Base-by-base conservation (phyloP, 2,797 vertebrate species). In the Margarornis squamiger region DNA sequence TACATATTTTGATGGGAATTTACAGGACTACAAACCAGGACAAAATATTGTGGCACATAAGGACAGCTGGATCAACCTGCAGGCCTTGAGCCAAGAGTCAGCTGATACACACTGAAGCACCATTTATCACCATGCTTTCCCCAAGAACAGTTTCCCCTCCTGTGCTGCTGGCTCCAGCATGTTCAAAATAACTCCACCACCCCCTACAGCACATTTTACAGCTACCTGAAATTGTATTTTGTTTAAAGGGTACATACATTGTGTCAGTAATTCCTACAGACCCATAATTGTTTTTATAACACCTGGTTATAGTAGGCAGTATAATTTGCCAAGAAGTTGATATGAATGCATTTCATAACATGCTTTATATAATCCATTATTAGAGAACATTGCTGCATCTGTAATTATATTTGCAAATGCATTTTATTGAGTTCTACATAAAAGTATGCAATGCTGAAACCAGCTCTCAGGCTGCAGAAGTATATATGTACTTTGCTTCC, bases 321-420 rank as follows among this genome's bases (percentile, higher is more conserved):
- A 52, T 61, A 93, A 88, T 90, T 90, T 24, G 45, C 91, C 90
- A 95, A 94, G 91, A 89, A 83, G 68, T 67, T 70, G 91, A 93
- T 93, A 96, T 82, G 88, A 95, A 94, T 89, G 52, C 71, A 90
- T 97, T 97, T 96, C 90, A 90, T 94, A 96, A 96, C 52, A 58
- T 73, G 74, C 91, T 93, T 95, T 96, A 91, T 93, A 96, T 85
- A 96, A 95, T 93, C 93, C 86, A 92, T 95, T 96, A 97, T 96
- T 97, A 97, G 91, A 95, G 88, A 92, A 92, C 70, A 75, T 85
- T 90, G 83, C 74, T 95, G 91, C 88, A 97, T 93, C 95, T 97
- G 71, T 97, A 97, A 97, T 97, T 97, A 96, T 45, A 67, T 92
- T 96, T 96, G 93, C 84, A 96, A 96, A 97, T 96, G 86, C 72